A percentile compares a stretch with the other conserved stretches of the same genome.
phyloP scores from a whole-genome alignment of 2,888 invertebrate species.

The Sphecodes monilicornis region DNA sequence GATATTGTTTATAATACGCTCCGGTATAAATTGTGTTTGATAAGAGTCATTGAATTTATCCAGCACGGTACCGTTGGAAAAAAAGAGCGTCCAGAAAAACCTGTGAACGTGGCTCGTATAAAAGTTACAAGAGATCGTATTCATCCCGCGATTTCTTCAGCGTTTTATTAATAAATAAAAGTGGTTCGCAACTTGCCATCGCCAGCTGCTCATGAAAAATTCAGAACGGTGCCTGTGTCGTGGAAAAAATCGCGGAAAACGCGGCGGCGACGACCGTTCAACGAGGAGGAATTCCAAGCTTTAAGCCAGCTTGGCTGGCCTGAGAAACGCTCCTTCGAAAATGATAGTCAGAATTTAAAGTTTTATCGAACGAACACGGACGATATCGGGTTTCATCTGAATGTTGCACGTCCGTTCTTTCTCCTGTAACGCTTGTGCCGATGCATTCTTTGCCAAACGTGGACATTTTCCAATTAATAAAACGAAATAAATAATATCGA shows the following conservation, averaged over 20 bases:
- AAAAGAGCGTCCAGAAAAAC: background rate
- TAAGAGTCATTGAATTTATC: background rate
- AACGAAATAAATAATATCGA: background rate
- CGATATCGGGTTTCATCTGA: conserved; percentile 21
- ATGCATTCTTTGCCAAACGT: background rate
- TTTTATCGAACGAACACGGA: conserved; percentile 18
- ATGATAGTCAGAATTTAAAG: conserved; percentile 25
- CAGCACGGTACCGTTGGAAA: background rate
- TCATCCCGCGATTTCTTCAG: background rate
- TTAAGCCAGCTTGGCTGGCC: background rate
- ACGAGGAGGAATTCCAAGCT: background rate
- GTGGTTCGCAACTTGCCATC: background rate
- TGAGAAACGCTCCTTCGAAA: conserved; percentile 20
- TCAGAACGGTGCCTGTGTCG: background rate
- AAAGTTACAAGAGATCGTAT: conserved; percentile 6
- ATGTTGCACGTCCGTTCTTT: conserved; percentile 1
- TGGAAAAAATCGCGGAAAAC: conserved; percentile 8
- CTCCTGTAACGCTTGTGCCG: conserved; percentile 8
- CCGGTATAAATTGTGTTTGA: background rate
- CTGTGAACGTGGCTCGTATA: background rate
- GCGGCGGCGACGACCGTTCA: background rate
- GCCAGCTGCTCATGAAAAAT: background rate
- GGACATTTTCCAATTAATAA: background rate
- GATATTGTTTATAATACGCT: background rate
- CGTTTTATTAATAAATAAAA: conserved; percentile 17